Percentiles rank a stretch among this genome's conserved stretches.
phyloP scores from a whole-genome alignment of 2,797 vertebrate species.

The Pipistrellus pipistrellus region DNA sequence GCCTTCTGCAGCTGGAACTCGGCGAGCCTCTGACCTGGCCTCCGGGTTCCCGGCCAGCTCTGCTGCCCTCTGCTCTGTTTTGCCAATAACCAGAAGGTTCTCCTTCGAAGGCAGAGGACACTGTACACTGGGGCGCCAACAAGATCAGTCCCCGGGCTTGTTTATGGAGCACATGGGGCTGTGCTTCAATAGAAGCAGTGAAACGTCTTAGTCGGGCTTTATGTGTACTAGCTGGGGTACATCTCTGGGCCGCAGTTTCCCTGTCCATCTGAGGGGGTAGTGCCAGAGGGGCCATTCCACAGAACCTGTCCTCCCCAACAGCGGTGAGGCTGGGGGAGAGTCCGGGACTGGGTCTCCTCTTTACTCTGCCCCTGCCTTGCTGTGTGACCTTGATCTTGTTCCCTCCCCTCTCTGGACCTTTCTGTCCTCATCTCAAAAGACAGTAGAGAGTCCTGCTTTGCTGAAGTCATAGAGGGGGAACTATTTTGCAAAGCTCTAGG shows the following conservation, averaged over 20 bases:
- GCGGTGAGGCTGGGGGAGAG: background rate
- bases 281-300: background rate
- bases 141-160: background rate
- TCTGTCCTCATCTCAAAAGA: constrained; percentile 8
- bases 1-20: no score
- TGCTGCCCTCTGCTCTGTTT: background rate
- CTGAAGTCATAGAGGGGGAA: background rate
- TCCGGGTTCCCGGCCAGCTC: background rate
- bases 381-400: background rate
- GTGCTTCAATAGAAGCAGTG: background rate
- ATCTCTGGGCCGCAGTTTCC: background rate
- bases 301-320: background rate
- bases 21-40: background rate
- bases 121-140: background rate
- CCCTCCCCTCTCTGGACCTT: background rate
- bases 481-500: background rate
- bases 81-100: background rate
- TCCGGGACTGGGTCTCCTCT: background rate
- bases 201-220: background rate
- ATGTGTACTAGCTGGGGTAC: background rate
- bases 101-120: background rate
- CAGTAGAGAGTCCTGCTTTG: background rate
- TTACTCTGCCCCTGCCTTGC: background rate
- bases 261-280: background rate
- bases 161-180: background rate